Base-by-base conservation (phyloP, 2,113 vertebrate species). In the Charina bottae region DNA sequence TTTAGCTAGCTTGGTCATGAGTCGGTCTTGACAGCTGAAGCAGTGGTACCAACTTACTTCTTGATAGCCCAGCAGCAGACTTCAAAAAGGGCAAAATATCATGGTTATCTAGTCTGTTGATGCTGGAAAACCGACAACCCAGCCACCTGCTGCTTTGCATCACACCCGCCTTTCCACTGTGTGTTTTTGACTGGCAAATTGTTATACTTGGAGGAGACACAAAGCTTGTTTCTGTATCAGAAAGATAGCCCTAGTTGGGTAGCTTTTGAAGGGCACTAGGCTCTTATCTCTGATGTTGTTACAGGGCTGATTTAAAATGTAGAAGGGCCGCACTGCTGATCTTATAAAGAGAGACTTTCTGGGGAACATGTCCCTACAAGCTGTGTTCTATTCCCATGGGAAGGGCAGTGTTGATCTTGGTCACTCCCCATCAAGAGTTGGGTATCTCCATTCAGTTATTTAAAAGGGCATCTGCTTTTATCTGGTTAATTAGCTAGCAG, bases 201-300 rank as follows among this genome's bases (percentile, higher is more conserved):
- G 89, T 94, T 62, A 8, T 94, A 92, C 94, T 89, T 93, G 93
- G 90, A 72, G 90, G 68, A 85, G 91, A 84, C 1, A 15, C 91
- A 83, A 3, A 95, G 93, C 42, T 0, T 6, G 46, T 84, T 19
- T 72, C 91, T 94, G 89, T 83, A 17, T 0, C 0, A n/a, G 91
- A 72, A 92, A 92, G 93, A 96, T 97, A 95, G 93, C 92, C 91
- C 0, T 0, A n/a, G 55, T 56, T 4, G 78, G 88, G 7, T 92
- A 55, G 90, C 28, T 62, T 89, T 0, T 93, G 94, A 91, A 94
- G 87, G 95, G 93, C 90, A 33, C 88, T 84, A 93, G 85, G 49
- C 4, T 92, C 93, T 87, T 95, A 62, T 96, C 26, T 0, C 59
- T 33, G 26, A 28, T 91, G 62, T 94, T 95, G 95, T 94, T 95